These are phyloP conservation scores for Pleuronectes platessa DNA, from an alignment of 2,113 vertebrate species.

Conservation along the genomic window DNA sequence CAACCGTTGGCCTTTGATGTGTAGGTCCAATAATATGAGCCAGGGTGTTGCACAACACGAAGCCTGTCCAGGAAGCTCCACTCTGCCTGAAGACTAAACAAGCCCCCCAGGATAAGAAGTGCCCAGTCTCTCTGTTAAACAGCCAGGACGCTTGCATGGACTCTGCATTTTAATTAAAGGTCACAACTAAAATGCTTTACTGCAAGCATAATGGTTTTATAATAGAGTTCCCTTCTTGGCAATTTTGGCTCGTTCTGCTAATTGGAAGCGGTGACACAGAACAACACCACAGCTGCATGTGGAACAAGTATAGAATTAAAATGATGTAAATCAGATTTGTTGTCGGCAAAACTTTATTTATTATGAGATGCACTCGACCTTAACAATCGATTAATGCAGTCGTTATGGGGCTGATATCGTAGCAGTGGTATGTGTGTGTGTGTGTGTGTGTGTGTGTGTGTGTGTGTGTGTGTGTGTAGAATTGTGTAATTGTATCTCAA, in stretches of 20 bases:
- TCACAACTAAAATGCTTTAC: conserved; percentile 43
- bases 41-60: conserved; percentile 41
- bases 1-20: conserved; percentile 28
- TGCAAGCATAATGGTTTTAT: conserved; percentile 43
- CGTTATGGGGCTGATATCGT: no score
- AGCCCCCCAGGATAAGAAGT: conserved; percentile 33
- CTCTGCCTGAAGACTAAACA: conserved; percentile 53
- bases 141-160: conserved; percentile 18
- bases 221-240: conserved; percentile 27
- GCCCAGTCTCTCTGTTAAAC: conserved; percentile 28
- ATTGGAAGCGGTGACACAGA: conserved; percentile 25
- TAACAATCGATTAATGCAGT: neutral
- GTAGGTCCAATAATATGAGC: conserved; percentile 52
- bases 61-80: conserved; percentile 23
- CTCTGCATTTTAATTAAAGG: conserved; percentile 62
- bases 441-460: no score
- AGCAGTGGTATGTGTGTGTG: no score
- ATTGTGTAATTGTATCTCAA: no score
- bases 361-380: neutral
- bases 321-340: neutral
- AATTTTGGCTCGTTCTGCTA: conserved; percentile 1
- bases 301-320: neutral
- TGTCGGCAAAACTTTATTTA: neutral
- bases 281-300: neutral
- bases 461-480: no score